A percentile compares a stretch with the other conserved stretches of the same genome.
Conservation (phyloP, 2,888 invertebrate species). For the Conistra vaccinii region DNA sequence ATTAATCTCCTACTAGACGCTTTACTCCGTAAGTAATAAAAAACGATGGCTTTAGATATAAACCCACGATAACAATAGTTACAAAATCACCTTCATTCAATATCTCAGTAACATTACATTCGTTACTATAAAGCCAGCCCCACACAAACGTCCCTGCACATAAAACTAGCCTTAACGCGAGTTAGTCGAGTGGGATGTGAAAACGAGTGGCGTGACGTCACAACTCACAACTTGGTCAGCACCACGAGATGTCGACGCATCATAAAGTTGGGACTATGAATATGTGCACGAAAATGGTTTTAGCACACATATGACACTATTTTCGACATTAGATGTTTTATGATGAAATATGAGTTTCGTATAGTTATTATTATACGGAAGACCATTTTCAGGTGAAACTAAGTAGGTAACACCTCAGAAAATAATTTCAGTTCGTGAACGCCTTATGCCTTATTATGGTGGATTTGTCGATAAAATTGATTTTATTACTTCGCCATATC, state of each 20-base stretch:
- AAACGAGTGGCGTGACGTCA: constrained; percentile 42
- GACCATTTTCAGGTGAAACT: background rate
- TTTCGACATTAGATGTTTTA: background rate
- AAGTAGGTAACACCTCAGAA: background rate
- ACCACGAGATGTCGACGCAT: background rate
- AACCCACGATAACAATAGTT: background rate
- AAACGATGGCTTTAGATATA: background rate
- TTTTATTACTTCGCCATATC: too few species aligned
- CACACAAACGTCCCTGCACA: constrained; percentile 25
- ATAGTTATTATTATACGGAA: too few species aligned
- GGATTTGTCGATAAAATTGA: too few species aligned
- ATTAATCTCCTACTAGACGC: background rate
- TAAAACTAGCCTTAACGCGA: constrained; percentile 21
- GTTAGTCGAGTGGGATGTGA: constrained; percentile 17
- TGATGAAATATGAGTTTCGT: background rate
- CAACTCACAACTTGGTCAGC: constrained; percentile 40
- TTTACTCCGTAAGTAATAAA: background rate
- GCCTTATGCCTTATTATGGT: too few species aligned
- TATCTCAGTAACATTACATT: background rate
- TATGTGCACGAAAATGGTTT: background rate
- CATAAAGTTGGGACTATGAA: constrained; percentile 10
- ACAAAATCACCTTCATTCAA: background rate
- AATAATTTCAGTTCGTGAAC: background rate
- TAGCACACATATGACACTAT: background rate
- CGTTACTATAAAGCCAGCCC: background rate